Conservation (phyloP, 2,888 invertebrate species). For the Caenorhabditis sp. region DNA sequence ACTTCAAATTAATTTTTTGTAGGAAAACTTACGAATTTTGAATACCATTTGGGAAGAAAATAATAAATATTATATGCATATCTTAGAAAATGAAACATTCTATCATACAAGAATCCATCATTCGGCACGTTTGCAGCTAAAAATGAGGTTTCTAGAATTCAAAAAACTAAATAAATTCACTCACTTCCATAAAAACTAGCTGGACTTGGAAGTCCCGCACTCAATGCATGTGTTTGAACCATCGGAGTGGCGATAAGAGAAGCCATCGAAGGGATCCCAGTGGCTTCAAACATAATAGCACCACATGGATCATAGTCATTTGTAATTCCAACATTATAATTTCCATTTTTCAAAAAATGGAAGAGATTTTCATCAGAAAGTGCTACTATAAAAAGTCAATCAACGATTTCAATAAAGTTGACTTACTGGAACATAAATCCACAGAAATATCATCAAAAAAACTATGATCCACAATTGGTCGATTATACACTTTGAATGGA, state of each 20-base stretch:
- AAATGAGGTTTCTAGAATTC: too few species aligned
- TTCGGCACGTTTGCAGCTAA: constrained; percentile 9
- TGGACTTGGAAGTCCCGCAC: constrained; percentile 29
- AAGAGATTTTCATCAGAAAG: constrained; percentile 15
- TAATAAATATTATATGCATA: constrained; percentile 24
- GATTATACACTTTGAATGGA: constrained; percentile 17
- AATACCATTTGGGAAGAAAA: constrained; percentile 8
- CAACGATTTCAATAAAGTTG: too few species aligned
- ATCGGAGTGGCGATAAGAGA: constrained; percentile 33
- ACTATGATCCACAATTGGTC: constrained; percentile 14
- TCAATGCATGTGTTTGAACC: constrained; percentile 22
- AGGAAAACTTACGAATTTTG: not conserved
- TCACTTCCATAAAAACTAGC: constrained; percentile 30
- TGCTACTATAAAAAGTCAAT: constrained; percentile 12
- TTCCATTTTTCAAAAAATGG: constrained; percentile 20
- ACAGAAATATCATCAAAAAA: constrained; percentile 18
- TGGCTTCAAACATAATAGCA: constrained; percentile 22
- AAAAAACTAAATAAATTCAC: too few species aligned
- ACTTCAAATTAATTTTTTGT: too few species aligned
- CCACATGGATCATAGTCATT: constrained; percentile 42
- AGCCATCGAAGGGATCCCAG: constrained; percentile 28
- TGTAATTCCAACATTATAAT: constrained; percentile 31
- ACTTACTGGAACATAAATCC: constrained; percentile 19
- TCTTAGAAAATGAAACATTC: constrained; percentile 18
- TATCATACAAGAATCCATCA: constrained; percentile 11